phyloP scores from a whole-genome alignment of 1,140 invertebrate genomes.

The Trinorchestia longiramus region DNA sequence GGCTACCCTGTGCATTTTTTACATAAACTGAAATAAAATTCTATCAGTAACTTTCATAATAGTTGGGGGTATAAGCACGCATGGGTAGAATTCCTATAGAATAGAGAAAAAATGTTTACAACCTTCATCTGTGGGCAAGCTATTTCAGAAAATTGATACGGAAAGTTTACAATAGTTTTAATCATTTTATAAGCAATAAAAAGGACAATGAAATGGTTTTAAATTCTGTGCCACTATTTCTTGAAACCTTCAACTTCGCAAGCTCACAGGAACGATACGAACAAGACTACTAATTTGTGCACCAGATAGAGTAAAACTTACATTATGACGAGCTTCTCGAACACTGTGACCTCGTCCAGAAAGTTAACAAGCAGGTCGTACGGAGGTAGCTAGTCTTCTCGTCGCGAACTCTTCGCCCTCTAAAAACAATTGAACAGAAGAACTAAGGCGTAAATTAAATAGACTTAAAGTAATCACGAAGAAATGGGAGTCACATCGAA shows the following conservation, averaged over 20 bases:
- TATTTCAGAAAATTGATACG: too few relatives aligned
- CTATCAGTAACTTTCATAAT: too few relatives aligned
- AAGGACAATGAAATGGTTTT: not conserved
- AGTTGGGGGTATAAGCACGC: too few relatives aligned
- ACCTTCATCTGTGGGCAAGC: too few relatives aligned
- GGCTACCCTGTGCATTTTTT: too few relatives aligned
- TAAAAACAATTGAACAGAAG: not conserved
- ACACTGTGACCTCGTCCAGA: not conserved
- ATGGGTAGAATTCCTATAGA: too few relatives aligned
- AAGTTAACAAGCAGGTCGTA: not conserved
- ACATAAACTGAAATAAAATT: too few relatives aligned
- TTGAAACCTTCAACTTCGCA: not conserved
- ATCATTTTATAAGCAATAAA: too few relatives aligned
- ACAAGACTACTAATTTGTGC: constrained; percentile 19
- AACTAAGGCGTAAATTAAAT: not conserved
- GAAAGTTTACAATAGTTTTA: too few relatives aligned
- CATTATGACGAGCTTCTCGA: not conserved
- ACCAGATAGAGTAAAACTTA: not conserved
- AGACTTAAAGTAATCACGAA: not conserved
- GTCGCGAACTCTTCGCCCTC: not conserved
- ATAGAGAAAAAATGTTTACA: too few relatives aligned
- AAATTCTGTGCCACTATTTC: not conserved
- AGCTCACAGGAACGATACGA: not conserved
- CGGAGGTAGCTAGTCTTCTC: not conserved
- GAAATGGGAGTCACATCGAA: not conserved